Percentiles rank a stretch among this genome's conserved stretches.
These are phyloP conservation scores for Cataglyphis livida DNA, from an alignment of 2,888 invertebrate genomes.

Conservation along the genomic window DNA sequence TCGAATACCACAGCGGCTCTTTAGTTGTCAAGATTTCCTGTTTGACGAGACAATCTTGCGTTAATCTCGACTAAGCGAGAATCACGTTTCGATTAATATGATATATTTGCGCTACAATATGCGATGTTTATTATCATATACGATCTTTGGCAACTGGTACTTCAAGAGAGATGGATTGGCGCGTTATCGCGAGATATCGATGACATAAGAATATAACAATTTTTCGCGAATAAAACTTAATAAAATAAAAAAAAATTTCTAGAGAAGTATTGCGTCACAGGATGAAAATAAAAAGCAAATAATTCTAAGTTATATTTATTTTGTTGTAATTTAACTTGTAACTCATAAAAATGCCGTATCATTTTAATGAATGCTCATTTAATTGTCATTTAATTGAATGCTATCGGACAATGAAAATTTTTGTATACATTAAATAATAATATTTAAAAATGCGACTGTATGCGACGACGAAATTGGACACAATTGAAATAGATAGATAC, in stretches of 20 bases:
- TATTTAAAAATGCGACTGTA: not conserved
- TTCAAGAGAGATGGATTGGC: constrained; percentile 54
- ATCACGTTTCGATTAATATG: not conserved
- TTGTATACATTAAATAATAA: constrained; percentile 24
- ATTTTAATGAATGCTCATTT: not conserved
- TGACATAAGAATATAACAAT: constrained; percentile 1
- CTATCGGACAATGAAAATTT: not conserved
- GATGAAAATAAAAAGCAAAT: not conserved
- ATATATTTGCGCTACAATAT: not conserved
- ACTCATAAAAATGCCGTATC: not conserved
- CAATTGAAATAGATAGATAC: constrained; percentile 14
- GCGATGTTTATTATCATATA: not conserved
- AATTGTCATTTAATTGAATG: not conserved
- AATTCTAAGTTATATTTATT: not conserved
- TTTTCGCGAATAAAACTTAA: not conserved
- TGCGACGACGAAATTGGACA: not conserved
- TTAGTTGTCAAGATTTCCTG: constrained; percentile 22
- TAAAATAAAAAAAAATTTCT: not conserved
- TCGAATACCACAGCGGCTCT: constrained; percentile 16
- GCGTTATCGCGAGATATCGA: not conserved
- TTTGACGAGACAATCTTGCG: constrained; percentile 6
- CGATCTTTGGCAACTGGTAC: constrained; percentile 59
- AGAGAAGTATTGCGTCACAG: not conserved
- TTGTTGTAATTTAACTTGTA: not conserved
- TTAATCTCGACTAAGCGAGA: constrained; percentile 10